These are phyloP conservation scores for Chamaea fasciata DNA, from an alignment of 2,113 vertebrate genomes.

Conservation along the genomic window DNA sequence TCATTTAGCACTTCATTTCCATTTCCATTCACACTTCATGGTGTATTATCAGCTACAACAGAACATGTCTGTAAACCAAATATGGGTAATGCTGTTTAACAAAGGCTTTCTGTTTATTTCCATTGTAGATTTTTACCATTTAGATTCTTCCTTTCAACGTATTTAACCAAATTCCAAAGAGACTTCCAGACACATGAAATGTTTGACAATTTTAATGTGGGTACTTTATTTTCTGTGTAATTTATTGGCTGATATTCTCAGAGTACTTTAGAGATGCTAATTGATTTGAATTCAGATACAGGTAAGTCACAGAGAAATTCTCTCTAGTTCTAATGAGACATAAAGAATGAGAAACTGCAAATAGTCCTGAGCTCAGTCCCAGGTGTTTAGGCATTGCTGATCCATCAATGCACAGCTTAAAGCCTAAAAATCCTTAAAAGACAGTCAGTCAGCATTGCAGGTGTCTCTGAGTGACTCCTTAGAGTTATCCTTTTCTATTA, in stretches of 20 bases:
- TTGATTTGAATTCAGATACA: not conserved
- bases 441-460: not conserved
- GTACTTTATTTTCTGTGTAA: not conserved
- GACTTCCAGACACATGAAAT: not conserved
- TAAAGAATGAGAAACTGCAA: not conserved
- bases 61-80: conserved; percentile 28
- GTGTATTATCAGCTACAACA: conserved; percentile 41
- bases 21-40: conserved; percentile 25
- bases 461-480: not conserved
- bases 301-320: not conserved
- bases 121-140: not conserved
- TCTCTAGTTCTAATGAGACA: not conserved
- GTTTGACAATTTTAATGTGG: not conserved
- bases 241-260: not conserved
- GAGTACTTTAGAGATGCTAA: not conserved
- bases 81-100: conserved; percentile 25
- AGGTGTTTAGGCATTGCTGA: not conserved
- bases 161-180: not conserved
- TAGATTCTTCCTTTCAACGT: not conserved
- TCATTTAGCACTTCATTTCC: conserved; percentile 60
- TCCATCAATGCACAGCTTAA: not conserved
- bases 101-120: conserved; percentile 27
- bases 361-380: not conserved
- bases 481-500: not conserved
- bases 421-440: not conserved